Evolutionary conservation across 2,113 vertebrate genomes (phyloP).

Genomic region (Zosterops japonicus): DNA sequence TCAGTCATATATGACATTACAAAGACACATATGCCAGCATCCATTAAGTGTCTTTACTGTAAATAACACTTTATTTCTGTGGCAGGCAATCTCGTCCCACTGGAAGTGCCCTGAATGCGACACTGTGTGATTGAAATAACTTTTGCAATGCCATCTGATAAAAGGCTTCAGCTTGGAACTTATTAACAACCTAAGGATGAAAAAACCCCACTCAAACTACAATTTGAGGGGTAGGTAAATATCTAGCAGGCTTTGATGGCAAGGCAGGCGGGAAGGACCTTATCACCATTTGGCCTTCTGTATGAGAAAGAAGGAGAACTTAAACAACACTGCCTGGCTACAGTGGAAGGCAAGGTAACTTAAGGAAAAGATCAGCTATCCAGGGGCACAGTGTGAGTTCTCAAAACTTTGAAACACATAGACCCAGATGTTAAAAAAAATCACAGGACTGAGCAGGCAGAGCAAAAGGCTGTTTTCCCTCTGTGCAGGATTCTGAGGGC

Average conservation of each 20-base stretch:
- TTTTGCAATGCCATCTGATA: neutral
- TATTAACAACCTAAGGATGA: neutral
- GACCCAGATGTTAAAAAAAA: neutral
- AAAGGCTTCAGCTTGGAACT: neutral
- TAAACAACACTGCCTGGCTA: neutral
- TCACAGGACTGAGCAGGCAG: neutral
- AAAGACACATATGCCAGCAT: neutral
- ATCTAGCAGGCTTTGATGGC: neutral
- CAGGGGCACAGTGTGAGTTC: accelerated
- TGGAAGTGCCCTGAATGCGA: neutral
- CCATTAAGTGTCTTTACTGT: constrained; percentile 4
- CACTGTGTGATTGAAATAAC: neutral
- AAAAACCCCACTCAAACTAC: neutral
- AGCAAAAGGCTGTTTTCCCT: neutral
- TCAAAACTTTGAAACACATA: neutral
- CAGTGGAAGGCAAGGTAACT: accelerated
- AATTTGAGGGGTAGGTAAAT: neutral
- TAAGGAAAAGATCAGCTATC: neutral
- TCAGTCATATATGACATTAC: neutral
- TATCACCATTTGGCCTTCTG: neutral
- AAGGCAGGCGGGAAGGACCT: neutral
- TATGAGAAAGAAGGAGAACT: neutral
- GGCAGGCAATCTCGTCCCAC: neutral
- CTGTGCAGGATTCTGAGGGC: neutral
- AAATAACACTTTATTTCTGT: neutral